Base-by-base conservation (phyloP, 2,113 vertebrate species). In the Pseudorasbora parva region DNA sequence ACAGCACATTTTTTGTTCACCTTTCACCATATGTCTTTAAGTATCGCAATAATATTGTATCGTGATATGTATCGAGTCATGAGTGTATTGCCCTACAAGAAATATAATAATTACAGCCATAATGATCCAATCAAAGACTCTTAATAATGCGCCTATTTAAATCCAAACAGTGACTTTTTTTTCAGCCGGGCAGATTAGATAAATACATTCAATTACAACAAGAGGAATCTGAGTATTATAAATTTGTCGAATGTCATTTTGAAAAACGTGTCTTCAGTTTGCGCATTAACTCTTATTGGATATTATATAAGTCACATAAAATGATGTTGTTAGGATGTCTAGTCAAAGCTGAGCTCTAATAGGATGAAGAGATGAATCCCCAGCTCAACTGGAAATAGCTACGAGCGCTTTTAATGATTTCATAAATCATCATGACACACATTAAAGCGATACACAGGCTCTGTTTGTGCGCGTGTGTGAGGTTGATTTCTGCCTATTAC, bases 401-500 rank as follows among this genome's bases (percentile, higher is more conserved):
- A 21, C 57, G 74, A 47, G 30, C 41, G 7, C 57, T 37, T 62
- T 74, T 83, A 88, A 88, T 62, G 41, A 86, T 71, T 23, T 41
- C 82, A 83, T 85, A 84, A 86, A 85, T 72, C 74, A 80, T 77
- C 69, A 71, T 62, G 64, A 27, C 25, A 54, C 77, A 23, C 78
- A 89, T 88, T 60, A 88, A 85, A 86, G 73, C 66, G 62, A 69
- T 37, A 75, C 41, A 60, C 77, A 19, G 41, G 68, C 49, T 72
- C 41, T 41, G 76, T 80, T 54, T 60, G 66, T 33, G 78, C 19
- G 49, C 51, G 60, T 69, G 78, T 68, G 78, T 76, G 78, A 81
- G 37, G 62, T 78, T 87, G 87, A 92, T 87, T 90, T 91, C 89
- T 86, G 85, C 86, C 37, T 73, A 91, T 90, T 91, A 88, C 88